phyloP scores from a whole-genome alignment of 2,113 vertebrate species.

The Rousettus leschenaultii region DNA sequence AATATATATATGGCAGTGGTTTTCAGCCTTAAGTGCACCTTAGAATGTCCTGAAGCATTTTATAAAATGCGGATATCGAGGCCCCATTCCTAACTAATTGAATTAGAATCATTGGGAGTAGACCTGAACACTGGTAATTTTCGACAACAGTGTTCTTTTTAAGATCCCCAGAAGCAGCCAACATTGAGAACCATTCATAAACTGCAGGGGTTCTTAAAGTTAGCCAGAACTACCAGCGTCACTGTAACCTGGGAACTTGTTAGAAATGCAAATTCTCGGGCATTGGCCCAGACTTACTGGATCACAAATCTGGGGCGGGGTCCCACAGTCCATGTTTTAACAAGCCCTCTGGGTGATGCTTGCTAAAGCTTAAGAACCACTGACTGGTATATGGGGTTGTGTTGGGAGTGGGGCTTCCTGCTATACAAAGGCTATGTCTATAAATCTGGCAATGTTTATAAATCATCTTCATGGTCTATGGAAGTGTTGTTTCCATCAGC shows the following conservation, averaged over 20 bases:
- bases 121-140: not conserved
- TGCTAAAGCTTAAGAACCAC: not conserved
- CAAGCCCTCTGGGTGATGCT: not conserved
- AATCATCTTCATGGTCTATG: not conserved
- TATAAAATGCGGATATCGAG: not conserved
- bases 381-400: too few relatives aligned
- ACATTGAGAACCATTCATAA: not conserved
- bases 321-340: not conserved
- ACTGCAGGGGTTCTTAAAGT: not conserved
- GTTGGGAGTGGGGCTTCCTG: not conserved
- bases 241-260: not conserved
- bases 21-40: not conserved
- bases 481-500: not conserved
- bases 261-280: not conserved
- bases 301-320: not conserved
- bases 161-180: not conserved
- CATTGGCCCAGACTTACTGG: not conserved
- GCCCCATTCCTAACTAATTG: not conserved
- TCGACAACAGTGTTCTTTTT: not conserved
- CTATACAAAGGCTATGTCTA: too few relatives aligned
- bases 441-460: not conserved
- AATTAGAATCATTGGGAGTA: not conserved
- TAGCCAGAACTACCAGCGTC: not conserved
- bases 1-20: not conserved
- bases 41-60: not conserved